Percentiles rank a stretch among this genome's conserved stretches.
Conservation (phyloP, 2,113 vertebrate species). For the Brachionichthys hirsutus region DNA sequence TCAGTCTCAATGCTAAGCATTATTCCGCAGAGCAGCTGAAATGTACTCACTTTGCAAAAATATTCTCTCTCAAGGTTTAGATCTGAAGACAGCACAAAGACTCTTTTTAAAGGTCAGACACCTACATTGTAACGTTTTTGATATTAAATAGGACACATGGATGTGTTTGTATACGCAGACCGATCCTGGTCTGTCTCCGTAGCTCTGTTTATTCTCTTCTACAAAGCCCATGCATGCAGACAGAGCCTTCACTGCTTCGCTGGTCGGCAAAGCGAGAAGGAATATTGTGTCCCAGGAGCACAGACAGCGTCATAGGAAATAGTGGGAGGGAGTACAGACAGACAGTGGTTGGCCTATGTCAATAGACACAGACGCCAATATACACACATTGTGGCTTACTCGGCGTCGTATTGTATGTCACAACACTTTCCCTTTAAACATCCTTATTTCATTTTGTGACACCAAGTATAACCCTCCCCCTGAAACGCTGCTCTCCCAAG, state of each 20-base stretch:
- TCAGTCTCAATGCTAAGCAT: background rate
- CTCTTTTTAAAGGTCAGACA: background rate
- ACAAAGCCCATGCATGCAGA: slow-evolving; percentile 33
- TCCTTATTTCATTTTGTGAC: slow-evolving; percentile 52
- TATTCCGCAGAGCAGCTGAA: background rate
- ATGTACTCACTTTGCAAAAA: background rate
- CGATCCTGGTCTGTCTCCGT: background rate
- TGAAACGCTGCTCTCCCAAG: slow-evolving; percentile 5
- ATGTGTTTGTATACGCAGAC: background rate
- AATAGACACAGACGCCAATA: slow-evolving; percentile 51
- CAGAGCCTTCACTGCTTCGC: slow-evolving; percentile 29
- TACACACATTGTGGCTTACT: slow-evolving; percentile 38
- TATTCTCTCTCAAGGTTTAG: background rate
- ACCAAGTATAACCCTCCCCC: slow-evolving; percentile 28
- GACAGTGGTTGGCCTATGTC: slow-evolving; percentile 59
- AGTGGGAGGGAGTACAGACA: slow-evolving; percentile 58
- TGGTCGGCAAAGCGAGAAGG: slow-evolving; percentile 50
- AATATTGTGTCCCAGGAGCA: slow-evolving; percentile 58
- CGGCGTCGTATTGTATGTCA: slow-evolving; percentile 57
- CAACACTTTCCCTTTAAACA: slow-evolving; percentile 63
- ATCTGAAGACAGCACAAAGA: background rate
- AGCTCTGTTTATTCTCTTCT: background rate
- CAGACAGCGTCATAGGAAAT: slow-evolving; percentile 62
- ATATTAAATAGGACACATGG: slow-evolving; percentile 1
- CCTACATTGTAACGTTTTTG: background rate